A percentile compares a stretch with the other conserved stretches of the same genome.
phyloP scores from a whole-genome alignment of 2,888 invertebrate species.

The Campopleginae sp. region DNA sequence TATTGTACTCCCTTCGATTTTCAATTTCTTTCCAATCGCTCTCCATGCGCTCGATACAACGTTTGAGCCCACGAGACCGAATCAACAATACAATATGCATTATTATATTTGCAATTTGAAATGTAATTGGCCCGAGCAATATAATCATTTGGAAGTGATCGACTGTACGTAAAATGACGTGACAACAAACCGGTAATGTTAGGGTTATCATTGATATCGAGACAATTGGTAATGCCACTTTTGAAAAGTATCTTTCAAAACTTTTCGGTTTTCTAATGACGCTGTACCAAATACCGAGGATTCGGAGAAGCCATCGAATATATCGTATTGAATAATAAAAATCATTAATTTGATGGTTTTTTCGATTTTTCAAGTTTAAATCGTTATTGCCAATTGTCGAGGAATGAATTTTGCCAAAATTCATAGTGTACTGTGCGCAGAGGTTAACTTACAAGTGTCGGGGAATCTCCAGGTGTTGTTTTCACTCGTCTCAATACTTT shows the following conservation, averaged over 20 bases:
- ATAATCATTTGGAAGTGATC: constrained; percentile 22
- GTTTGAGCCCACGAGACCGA: constrained; percentile 18
- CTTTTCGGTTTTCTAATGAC: constrained; percentile 1
- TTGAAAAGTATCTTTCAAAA: constrained; percentile 15
- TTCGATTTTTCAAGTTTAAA: neutral
- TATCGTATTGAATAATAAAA: constrained; percentile 25
- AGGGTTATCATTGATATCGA: constrained; percentile 7
- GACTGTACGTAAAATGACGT: neutral
- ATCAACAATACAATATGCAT: constrained; percentile 11
- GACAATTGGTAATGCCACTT: neutral
- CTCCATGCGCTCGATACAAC: constrained; percentile 43
- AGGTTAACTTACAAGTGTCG: neutral
- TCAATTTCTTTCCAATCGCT: constrained; percentile 45
- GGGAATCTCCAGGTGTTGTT: neutral
- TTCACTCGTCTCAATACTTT: neutral
- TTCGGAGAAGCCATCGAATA: constrained; percentile 30
- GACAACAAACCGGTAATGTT: neutral
- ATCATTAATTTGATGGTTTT: neutral
- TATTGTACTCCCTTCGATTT: constrained; percentile 27
- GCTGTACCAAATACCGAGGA: constrained; percentile 39
- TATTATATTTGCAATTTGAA: constrained; percentile 15
- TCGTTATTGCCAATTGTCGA: neutral
- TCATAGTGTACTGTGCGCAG: neutral
- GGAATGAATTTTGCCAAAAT: neutral
- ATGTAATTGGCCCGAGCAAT: constrained; percentile 26